A percentile compares a stretch with the other conserved stretches of the same genome.
Evolutionary conservation across 1,140 invertebrate genomes (phyloP).

Genomic region (Euborellia annulipes): DNA sequence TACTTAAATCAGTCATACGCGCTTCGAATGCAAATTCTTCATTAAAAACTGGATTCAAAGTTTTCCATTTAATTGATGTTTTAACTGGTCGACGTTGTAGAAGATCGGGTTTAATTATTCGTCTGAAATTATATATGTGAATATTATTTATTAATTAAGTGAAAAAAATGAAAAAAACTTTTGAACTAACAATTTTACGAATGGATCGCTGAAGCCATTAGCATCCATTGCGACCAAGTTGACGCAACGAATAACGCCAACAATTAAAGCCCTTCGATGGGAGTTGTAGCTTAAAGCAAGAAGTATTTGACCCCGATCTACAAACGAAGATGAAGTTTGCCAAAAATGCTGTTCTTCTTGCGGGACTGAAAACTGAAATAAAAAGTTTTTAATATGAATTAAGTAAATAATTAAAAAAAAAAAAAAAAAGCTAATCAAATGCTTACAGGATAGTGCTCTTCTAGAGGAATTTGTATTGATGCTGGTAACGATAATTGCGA

Average conservation of each 20-base stretch:
- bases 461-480: slow-evolving; percentile 29
- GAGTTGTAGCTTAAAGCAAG: slow-evolving; percentile 67
- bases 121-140: slow-evolving; percentile 29
- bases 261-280: slow-evolving; percentile 53
- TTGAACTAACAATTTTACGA: slow-evolving; percentile 82
- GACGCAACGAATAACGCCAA: slow-evolving; percentile 60
- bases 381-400: too few relatives aligned
- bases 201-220: slow-evolving; percentile 79
- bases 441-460: slow-evolving; percentile 32
- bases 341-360: too few relatives aligned
- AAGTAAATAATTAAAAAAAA: too few relatives aligned
- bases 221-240: slow-evolving; percentile 67
- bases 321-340: too few relatives aligned
- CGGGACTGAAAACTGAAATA: too few relatives aligned
- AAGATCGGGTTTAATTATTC: slow-evolving; percentile 53
- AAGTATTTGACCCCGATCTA: slow-evolving; percentile 54
- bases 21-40: slow-evolving; percentile 85
- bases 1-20: slow-evolving; percentile 64
- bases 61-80: slow-evolving; percentile 82
- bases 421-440: too few relatives aligned
- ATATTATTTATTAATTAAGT: not conserved
- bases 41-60: slow-evolving; percentile 82
- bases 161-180: too few relatives aligned
- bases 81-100: slow-evolving; percentile 40
- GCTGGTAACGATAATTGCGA: too few relatives aligned